Conservation (phyloP, 2,888 invertebrate species). For the Troides helena region DNA sequence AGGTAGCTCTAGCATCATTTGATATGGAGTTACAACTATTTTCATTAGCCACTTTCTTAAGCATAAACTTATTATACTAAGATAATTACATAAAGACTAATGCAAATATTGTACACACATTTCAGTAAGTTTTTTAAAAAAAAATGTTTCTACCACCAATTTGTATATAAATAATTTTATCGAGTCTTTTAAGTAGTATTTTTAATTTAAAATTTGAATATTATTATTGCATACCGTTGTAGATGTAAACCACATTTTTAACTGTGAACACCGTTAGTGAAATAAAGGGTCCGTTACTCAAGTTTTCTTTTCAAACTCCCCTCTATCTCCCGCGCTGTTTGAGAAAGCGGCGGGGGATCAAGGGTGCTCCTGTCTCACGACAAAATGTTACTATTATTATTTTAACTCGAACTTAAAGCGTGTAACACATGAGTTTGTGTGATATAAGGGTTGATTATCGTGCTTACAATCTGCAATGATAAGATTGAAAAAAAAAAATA, state of each 20-base stretch:
- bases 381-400: slow-evolving; percentile 30
- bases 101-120: too few species aligned
- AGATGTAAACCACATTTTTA: not conserved
- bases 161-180: too few species aligned
- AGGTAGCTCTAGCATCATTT: too few species aligned
- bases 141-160: too few species aligned
- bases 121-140: too few species aligned
- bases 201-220: not conserved
- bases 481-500: not conserved
- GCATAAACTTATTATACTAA: too few species aligned
- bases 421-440: not conserved
- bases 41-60: too few species aligned
- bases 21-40: too few species aligned
- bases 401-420: not conserved
- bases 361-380: slow-evolving; percentile 37
- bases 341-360: slow-evolving; percentile 39
- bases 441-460: not conserved
- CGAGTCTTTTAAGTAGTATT: not conserved
- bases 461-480: not conserved
- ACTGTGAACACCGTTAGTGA: slow-evolving; percentile 16
- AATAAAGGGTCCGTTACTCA: slow-evolving; percentile 33
- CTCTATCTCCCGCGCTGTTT: slow-evolving; percentile 32
- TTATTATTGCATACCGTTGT: not conserved
- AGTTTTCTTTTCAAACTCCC: slow-evolving; percentile 38
- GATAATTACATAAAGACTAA: too few species aligned